Percentiles rank a stretch among this genome's conserved stretches.
These are phyloP conservation scores for Taurulus bubalis DNA, from an alignment of 2,113 vertebrate genomes.

Conservation along the genomic window DNA sequence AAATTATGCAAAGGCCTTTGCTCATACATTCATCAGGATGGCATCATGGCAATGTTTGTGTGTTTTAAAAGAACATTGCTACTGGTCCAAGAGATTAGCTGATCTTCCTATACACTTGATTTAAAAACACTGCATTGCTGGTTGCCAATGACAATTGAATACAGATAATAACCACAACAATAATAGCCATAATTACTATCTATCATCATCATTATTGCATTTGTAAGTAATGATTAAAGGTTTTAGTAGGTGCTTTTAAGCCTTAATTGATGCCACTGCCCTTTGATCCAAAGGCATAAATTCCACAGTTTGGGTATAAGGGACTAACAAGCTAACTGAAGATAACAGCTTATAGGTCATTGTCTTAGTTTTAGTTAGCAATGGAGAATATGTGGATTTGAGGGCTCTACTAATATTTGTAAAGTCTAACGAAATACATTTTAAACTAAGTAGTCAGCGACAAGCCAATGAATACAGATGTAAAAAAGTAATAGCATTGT, in stretches of 20 bases:
- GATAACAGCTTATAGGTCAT: not conserved
- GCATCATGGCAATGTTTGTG: not conserved
- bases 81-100: not conserved
- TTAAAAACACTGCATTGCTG: not conserved
- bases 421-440: not conserved
- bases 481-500: not conserved
- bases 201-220: not conserved
- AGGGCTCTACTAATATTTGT: not conserved
- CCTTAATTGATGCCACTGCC: too few species aligned
- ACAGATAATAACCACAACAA: not conserved
- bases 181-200: not conserved
- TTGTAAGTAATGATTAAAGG: too few species aligned
- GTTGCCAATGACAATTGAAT: too few species aligned
- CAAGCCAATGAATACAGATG: not conserved
- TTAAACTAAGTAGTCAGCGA: not conserved
- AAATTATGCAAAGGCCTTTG: not conserved
- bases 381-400: not conserved
- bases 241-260: not conserved
- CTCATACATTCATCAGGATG: not conserved
- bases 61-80: not conserved
- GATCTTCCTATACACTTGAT: not conserved
- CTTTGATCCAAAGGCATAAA: not conserved
- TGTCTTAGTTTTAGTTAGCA: not conserved
- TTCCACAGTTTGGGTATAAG: not conserved
- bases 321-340: not conserved